Conservation (phyloP, 2,113 vertebrate genomes). For the Zosterops borbonicus region DNA sequence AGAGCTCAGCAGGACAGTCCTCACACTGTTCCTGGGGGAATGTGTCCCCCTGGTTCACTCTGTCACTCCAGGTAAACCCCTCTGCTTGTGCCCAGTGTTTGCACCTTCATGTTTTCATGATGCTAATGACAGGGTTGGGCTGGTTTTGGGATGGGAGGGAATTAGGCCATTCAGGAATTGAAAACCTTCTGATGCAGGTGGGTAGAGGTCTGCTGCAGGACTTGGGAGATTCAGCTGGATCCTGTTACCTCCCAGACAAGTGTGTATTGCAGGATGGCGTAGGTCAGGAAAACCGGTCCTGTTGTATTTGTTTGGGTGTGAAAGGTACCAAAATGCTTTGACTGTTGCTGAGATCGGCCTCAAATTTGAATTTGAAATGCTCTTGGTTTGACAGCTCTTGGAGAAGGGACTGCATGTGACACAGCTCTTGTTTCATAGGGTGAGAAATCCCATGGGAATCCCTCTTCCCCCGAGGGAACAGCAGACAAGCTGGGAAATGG, state of each 20-base stretch:
- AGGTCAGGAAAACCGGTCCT: background rate
- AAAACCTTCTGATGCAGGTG: background rate
- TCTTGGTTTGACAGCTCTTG: background rate
- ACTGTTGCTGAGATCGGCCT: background rate
- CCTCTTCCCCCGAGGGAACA: background rate
- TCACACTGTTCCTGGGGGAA: background rate
- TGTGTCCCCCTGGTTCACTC: background rate
- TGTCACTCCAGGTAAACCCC: background rate
- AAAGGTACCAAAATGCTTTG: background rate
- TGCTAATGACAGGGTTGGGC: background rate
- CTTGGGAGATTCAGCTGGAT: background rate
- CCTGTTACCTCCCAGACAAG: background rate
- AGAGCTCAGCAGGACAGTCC: background rate
- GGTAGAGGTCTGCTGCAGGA: background rate
- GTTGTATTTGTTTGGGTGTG: rapidly evolving
- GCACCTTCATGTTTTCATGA: background rate
- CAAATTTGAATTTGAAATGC: background rate
- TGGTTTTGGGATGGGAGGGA: background rate
- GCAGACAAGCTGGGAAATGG: constrained; percentile 9
- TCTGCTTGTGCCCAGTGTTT: background rate
- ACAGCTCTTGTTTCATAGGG: background rate
- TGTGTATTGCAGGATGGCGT: rapidly evolving
- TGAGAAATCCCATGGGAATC: background rate
- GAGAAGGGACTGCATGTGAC: background rate
- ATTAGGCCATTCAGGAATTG: background rate